Evolutionary conservation across 2,888 invertebrate species (phyloP).

Genomic region (Hydriomena furcata): DNA sequence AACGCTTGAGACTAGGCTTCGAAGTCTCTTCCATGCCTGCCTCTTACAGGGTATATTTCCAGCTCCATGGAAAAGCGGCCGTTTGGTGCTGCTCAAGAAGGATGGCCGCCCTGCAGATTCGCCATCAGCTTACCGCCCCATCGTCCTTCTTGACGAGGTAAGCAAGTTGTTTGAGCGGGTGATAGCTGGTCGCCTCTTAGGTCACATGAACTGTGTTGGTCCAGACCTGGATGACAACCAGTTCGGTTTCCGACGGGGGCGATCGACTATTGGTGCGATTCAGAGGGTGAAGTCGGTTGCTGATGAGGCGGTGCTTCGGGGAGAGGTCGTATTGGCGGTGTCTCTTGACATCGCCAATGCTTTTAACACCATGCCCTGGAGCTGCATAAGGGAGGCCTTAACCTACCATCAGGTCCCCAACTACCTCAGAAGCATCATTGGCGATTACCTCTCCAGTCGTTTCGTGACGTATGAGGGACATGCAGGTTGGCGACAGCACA

Average conservation of each 20-base stretch:
- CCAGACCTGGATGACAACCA: too few species aligned
- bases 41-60: too few species aligned
- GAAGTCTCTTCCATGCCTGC: too few species aligned
- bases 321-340: background rate
- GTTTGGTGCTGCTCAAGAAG: too few species aligned
- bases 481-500: too few species aligned
- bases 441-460: background rate
- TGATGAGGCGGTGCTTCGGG: background rate
- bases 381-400: too few species aligned
- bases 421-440: background rate
- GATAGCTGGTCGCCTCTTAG: background rate
- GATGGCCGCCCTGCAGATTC: too few species aligned
- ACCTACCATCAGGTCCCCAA: too few species aligned
- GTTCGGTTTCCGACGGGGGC: background rate
- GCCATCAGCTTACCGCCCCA: too few species aligned
- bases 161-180: background rate
- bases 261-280: background rate
- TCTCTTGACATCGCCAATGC: too few species aligned
- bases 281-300: background rate
- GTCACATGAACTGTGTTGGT: background rate
- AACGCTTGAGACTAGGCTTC: too few species aligned
- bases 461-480: background rate
- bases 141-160: background rate
- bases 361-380: background rate
- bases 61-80: too few species aligned